Percentiles rank a stretch among this genome's conserved stretches.
phyloP scores from a whole-genome alignment of 2,888 invertebrate species.

The Eristalis arbustorum region DNA sequence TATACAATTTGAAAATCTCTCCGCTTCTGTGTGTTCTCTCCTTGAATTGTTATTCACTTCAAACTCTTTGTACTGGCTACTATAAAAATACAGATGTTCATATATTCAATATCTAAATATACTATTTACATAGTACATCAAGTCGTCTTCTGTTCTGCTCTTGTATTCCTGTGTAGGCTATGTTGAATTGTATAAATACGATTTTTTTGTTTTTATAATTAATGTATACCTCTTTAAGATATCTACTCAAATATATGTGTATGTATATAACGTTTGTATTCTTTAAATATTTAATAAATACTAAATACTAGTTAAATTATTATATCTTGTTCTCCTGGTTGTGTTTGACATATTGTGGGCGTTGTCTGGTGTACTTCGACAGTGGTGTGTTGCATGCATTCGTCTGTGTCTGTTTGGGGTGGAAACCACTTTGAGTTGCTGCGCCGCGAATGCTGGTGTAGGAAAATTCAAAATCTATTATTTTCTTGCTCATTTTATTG shows the following conservation, averaged over 20 bases:
- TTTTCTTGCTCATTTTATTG: conserved; percentile 35
- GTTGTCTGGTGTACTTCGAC: conserved; percentile 32
- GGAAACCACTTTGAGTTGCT: conserved; percentile 54
- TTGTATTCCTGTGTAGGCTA: conserved; percentile 38
- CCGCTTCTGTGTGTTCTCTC: conserved; percentile 7
- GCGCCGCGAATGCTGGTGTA: conserved; percentile 14
- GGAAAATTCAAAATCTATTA: conserved; percentile 36
- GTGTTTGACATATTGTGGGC: conserved; percentile 19
- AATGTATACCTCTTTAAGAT: conserved; percentile 35
- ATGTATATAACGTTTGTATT: conserved; percentile 8
- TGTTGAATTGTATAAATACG: conserved; percentile 64
- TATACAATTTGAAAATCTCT: background rate
- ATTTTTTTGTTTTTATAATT: conserved; percentile 56
- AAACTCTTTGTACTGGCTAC: conserved; percentile 67
- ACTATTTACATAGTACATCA: conserved; percentile 47
- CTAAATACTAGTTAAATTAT: conserved; percentile 61
- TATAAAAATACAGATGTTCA: conserved; percentile 71
- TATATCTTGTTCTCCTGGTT: conserved; percentile 55
- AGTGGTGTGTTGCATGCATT: conserved; percentile 47
- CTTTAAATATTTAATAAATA: conserved; percentile 64
- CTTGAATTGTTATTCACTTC: conserved; percentile 18
- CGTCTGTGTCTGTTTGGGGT: conserved; percentile 19
- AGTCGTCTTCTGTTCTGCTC: conserved; percentile 1
- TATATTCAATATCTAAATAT: conserved; percentile 70
- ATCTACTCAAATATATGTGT: conserved; percentile 47